A percentile compares a stretch with the other conserved stretches of the same genome.
phyloP scores from a whole-genome alignment of 2,888 invertebrate species.

The Noctua janthe region DNA sequence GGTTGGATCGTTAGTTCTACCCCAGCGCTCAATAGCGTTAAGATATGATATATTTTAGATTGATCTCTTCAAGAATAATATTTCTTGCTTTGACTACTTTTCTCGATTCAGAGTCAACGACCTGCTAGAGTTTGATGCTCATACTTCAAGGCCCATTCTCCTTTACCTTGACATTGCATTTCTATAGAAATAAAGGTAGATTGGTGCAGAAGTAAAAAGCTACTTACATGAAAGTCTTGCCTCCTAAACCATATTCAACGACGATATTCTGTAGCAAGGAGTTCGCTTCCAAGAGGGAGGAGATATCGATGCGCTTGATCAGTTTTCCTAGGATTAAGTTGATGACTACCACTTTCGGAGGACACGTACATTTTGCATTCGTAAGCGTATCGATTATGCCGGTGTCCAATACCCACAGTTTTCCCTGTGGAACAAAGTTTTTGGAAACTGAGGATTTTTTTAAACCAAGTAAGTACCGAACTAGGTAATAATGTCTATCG shows the following conservation, averaged over 20 bases:
- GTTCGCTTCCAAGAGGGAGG: constrained; percentile 88
- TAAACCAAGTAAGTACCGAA: background rate
- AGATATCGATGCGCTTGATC: constrained; percentile 91
- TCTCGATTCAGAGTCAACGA: no score
- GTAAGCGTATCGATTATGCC: constrained; percentile 93
- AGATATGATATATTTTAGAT: no score
- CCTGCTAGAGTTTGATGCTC: no score
- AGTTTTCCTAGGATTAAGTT: constrained; percentile 91
- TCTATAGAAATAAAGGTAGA: background rate
- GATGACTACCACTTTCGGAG: constrained; percentile 93
- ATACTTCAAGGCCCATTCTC: no score
- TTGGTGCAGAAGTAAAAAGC: background rate
- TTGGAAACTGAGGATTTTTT: background rate
- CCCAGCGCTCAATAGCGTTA: no score
- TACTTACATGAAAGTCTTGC: constrained; percentile 90
- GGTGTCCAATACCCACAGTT: constrained; percentile 93
- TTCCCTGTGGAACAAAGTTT: constrained; percentile 84
- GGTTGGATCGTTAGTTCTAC: no score
- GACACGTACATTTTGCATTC: constrained; percentile 91
- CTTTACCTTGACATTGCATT: background rate
- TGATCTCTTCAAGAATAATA: no score
- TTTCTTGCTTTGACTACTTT: no score
- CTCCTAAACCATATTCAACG: constrained; percentile 92
- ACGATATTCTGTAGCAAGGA: constrained; percentile 93
- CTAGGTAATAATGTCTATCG: background rate